Evolutionary conservation across 2,797 vertebrate genomes (phyloP).

Genomic region (Peromyscus eremicus): DNA sequence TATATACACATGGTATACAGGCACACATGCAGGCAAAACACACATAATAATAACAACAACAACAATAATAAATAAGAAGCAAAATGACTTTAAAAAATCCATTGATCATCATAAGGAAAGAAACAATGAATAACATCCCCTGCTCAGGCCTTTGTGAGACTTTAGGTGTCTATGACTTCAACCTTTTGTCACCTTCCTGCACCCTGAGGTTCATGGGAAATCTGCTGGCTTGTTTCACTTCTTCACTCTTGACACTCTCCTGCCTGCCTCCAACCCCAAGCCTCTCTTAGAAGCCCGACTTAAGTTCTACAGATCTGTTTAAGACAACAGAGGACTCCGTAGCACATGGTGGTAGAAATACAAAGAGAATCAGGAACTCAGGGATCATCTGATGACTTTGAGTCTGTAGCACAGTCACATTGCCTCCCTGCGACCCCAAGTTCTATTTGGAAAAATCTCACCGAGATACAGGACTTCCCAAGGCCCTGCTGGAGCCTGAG

Average conservation of each 20-base stretch:
- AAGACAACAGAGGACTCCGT: background rate
- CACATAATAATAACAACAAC: background rate
- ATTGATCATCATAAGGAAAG: background rate
- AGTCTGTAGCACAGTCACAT: background rate
- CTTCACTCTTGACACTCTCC: background rate
- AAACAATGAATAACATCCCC: background rate
- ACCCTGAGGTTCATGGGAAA: too few species aligned
- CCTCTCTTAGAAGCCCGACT: background rate
- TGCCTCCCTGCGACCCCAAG: background rate
- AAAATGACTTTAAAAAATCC: background rate
- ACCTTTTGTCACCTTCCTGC: background rate
- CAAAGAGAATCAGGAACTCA: background rate
- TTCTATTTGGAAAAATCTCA: background rate
- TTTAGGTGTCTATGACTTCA: background rate
- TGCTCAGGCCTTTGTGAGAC: background rate
- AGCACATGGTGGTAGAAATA: background rate
- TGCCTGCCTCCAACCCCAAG: background rate
- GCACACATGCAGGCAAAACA: background rate
- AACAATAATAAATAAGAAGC: background rate
- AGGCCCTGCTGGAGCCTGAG: background rate
- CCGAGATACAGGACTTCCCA: background rate
- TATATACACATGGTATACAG: background rate
- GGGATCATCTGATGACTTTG: accelerated
- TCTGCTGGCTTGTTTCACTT: background rate
- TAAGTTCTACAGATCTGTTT: too few species aligned